phyloP scores from a whole-genome alignment of 1,140 invertebrate species.

The Cheumatopsyche charites region DNA sequence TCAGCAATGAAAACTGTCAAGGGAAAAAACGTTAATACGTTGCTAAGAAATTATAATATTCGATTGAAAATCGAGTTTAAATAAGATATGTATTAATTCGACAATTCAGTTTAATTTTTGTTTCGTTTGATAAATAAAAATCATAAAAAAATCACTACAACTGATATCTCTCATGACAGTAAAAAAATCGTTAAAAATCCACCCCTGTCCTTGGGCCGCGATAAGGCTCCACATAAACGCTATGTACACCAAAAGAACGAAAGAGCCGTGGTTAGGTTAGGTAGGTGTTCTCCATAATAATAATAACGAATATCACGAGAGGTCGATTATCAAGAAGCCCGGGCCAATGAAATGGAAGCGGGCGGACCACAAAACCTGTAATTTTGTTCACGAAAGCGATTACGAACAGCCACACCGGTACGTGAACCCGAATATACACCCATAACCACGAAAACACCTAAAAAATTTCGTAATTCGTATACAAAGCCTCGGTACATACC shows the following conservation, averaged over 20 bases:
- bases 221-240: conserved; percentile 31
- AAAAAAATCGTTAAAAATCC: no score
- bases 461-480: no score
- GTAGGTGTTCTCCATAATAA: conserved; percentile 45
- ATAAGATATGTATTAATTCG: no score
- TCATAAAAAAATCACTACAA: no score
- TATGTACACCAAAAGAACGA: conserved; percentile 14
- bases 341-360: conserved; percentile 49
- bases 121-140: no score
- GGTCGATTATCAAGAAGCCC: conserved; percentile 48
- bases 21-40: no score
- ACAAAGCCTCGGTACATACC: no score
- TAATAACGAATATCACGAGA: conserved; percentile 49
- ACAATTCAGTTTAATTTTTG: no score
- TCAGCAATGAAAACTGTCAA: no score
- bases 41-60: no score
- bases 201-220: background rate
- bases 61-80: no score
- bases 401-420: conserved; percentile 39
- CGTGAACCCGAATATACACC: background rate
- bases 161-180: no score
- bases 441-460: background rate
- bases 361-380: conserved; percentile 46
- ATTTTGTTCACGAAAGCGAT: conserved; percentile 49
- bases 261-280: conserved; percentile 7